Base-by-base conservation (phyloP, 2,888 invertebrate genomes). In the Iphiclides podalirius region DNA sequence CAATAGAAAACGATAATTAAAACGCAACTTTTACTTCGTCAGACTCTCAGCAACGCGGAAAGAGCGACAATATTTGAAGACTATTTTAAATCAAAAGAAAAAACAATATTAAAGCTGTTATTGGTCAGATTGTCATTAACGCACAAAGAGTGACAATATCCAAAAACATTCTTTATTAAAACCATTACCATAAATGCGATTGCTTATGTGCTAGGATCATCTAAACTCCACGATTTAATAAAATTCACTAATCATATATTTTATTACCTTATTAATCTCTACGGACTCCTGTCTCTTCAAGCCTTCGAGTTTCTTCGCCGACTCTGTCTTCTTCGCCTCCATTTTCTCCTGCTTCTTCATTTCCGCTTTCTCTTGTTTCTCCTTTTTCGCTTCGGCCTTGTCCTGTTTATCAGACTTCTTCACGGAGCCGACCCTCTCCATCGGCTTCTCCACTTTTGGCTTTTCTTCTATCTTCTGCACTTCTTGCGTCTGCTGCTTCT, bases 241-340 rank as follows among this genome's bases (percentile, higher is more conserved):
- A 15, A 38, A 14, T n/a, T 7, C n/a, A 37, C 23, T 36, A 43
- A 14, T 31, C n/a, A 44, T 13, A 13, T 20, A 28, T 11, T 11
- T 31, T 36, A 51, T 26, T 54, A 87, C 87, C 77, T 85, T 86
- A 53, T 66, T 70, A 13, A 63, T 62, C 60, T 88, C 87, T 52
- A 83, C 70, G 47, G 87, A 86, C 43, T 88, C 87, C 46, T 83
- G 84, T 46, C 73, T 74, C 66, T 79, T 84, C 41, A 85, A 61
- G 0, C 64, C 68, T 50, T 84, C 84, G 9, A 60, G 67, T 60
- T 72, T 82, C 69, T 80, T 83, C 39, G 78, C 60, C 3, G 78
- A 79, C 59, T 83, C 81, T 1, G 70, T 70, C 41, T 77, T 67
- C 65, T 79, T 84, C 7, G 80, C 76, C 56, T 82, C 83, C 1